Conservation (phyloP, 2,113 vertebrate species). For the Varanus salvator region DNA sequence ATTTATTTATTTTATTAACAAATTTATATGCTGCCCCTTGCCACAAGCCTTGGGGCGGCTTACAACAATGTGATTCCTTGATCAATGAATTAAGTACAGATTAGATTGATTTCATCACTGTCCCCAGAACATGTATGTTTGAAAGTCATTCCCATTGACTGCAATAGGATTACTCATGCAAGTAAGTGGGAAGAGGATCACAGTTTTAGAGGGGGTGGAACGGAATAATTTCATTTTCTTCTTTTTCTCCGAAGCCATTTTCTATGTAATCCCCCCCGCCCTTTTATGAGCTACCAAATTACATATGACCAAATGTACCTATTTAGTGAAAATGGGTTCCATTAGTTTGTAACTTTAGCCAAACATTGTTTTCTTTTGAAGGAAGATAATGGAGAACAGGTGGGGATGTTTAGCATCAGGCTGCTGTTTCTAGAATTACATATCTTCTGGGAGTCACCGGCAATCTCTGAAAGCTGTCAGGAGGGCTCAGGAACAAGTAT, state of each 20-base stretch:
- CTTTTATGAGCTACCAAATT: conserved; percentile 77
- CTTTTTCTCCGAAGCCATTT: conserved; percentile 62
- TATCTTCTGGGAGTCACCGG: conserved; percentile 74
- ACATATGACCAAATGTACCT: conserved; percentile 76
- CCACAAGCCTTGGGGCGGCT: too few species aligned
- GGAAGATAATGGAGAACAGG: conserved; percentile 77
- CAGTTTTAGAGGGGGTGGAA: conserved; percentile 48
- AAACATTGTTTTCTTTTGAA: conserved; percentile 79
- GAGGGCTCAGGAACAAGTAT: conserved; percentile 69
- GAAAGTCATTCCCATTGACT: background rate
- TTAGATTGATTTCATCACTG: conserved; percentile 8
- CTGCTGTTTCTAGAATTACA: conserved; percentile 82
- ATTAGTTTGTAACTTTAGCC: conserved; percentile 76
- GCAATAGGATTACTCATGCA: background rate
- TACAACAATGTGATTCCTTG: background rate
- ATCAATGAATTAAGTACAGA: background rate
- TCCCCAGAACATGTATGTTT: background rate
- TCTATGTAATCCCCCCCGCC: conserved; percentile 46
- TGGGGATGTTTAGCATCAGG: conserved; percentile 74
- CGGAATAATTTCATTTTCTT: conserved; percentile 58
- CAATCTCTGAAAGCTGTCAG: conserved; percentile 75
- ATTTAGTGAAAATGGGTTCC: conserved; percentile 79
- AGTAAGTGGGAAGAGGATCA: conserved; percentile 5
- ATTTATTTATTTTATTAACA: too few species aligned
- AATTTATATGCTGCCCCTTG: too few species aligned